Percentiles rank a stretch among this genome's conserved stretches.
phyloP scores from a whole-genome alignment of 92 coral and sea anemone species.

The Palythoa caribaeorum region DNA sequence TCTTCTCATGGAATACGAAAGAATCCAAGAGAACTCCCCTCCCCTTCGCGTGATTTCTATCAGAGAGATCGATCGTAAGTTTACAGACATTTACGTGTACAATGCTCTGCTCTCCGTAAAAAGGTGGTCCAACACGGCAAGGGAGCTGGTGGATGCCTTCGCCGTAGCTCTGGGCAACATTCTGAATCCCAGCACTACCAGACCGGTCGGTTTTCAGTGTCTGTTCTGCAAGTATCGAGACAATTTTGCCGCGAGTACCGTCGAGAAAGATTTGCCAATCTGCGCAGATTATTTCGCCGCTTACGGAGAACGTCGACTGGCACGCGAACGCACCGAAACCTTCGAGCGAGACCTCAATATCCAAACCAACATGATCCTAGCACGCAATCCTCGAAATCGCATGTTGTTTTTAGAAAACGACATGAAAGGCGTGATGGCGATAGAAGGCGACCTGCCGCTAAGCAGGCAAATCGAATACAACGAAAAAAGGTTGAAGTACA shows the following conservation, averaged over 20 bases:
- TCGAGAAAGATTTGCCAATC: background rate
- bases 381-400: background rate
- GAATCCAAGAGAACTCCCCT: background rate
- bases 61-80: background rate
- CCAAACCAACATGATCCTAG: background rate
- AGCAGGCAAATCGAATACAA: background rate
- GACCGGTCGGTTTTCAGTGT: background rate
- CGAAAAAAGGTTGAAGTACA: background rate
- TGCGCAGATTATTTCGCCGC: background rate
- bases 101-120: background rate
- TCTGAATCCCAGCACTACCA: background rate
- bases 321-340: background rate
- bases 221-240: background rate
- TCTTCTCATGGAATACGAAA: background rate
- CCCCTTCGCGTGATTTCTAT: background rate
- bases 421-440: background rate
- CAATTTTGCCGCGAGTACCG: background rate
- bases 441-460: background rate
- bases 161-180: background rate
- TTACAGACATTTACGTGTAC: background rate
- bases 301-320: background rate
- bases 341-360: background rate
- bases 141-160: background rate
- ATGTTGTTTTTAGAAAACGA: background rate
- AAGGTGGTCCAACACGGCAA: background rate